phyloP scores from a whole-genome alignment of 2,888 invertebrate genomes.

The Rotaria macrura region DNA sequence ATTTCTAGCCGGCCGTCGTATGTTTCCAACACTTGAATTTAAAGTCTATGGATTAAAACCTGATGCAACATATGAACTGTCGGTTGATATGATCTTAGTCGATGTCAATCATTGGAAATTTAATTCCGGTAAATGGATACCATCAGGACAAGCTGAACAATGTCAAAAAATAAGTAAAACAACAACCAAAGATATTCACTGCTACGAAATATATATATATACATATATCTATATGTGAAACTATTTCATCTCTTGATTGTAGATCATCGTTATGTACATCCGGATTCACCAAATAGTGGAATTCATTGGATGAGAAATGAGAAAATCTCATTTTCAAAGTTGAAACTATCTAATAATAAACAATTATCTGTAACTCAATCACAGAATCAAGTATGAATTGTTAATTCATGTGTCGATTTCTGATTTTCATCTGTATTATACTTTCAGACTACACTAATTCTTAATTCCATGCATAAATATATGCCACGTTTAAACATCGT shows the following conservation, averaged over 20 bases:
- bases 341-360: slow-evolving; percentile 35
- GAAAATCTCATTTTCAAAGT: slow-evolving; percentile 33
- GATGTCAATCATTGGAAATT: slow-evolving; percentile 50
- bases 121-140: slow-evolving; percentile 46
- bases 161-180: background rate
- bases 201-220: too few species aligned
- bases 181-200: too few species aligned
- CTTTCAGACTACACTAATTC: slow-evolving; percentile 37
- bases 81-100: slow-evolving; percentile 50
- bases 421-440: background rate
- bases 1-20: slow-evolving; percentile 43
- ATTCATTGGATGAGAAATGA: slow-evolving; percentile 35
- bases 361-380: background rate
- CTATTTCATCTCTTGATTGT: background rate
- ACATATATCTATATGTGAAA: too few species aligned
- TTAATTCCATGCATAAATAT: slow-evolving; percentile 50
- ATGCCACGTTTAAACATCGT: slow-evolving; percentile 44
- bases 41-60: slow-evolving; percentile 49
- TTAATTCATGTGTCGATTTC: background rate
- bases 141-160: slow-evolving; percentile 41
- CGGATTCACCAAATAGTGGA: slow-evolving; percentile 35
- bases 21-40: slow-evolving; percentile 52
- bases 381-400: background rate
- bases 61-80: slow-evolving; percentile 48
- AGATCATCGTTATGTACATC: slow-evolving; percentile 34